Base-by-base conservation (phyloP, 1,140 invertebrate genomes). In the Lasaia peninsularis region DNA sequence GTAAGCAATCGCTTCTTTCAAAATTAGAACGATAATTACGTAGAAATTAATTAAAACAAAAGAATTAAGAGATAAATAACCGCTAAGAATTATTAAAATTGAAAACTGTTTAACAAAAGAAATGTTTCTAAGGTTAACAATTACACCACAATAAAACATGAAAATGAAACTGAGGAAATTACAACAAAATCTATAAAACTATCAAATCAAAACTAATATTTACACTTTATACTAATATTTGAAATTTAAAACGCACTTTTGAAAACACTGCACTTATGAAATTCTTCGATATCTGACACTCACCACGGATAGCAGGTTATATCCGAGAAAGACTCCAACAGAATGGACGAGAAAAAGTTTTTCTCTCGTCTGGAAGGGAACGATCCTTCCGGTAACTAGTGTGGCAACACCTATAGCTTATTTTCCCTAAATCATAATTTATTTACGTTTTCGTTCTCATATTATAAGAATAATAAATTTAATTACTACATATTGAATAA, bases 251-350 rank as follows among this genome's bases (percentile, higher is more conserved):
- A 63, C 66, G 64, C 75, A 80, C 76, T 80, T 70, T 28, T 52
- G 37, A 33, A 60, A 68, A 65, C 83, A 88, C 82, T 83, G 71
- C 82, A 86, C 82, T 81, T 70, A 73, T 75, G 60, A 69, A 69
- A 70, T 73, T 78, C 66, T 80, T 78, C 69, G 44, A 28, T 40
- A 24, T 55, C 37, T 63, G 76, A 88, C 86, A 86, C 86, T 86
- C 86, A 88, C 83, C 83, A 86, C 86, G 86, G 83, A 86, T 78
- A 69, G 71, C 82, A 79, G 83, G 82, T 86, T 78, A 69, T 79
- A 86, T 83, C 88, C 85, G 85, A 86, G 80, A 87, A 83, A 88
- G 83, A 86, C 85, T 86, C 86, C 82, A 84, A 89, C 83, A 88
- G 86, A 89, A 89, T 89, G 88, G 73, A 79, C 86, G 88, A 89